These are phyloP conservation scores for Dendrolimus pini DNA, from an alignment of 2,888 invertebrate genomes.

Conservation along the genomic window DNA sequence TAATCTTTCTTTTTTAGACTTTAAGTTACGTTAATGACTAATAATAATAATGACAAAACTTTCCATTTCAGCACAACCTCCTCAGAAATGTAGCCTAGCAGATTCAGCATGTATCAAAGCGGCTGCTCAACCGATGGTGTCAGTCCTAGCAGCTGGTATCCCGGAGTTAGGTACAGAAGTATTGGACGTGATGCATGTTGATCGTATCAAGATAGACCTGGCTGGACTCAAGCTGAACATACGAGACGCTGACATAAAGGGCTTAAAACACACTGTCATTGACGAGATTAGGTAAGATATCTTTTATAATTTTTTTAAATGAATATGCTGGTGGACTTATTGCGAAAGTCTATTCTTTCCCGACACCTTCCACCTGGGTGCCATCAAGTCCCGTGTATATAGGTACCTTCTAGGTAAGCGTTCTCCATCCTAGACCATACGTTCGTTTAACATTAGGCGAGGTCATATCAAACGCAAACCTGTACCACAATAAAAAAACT, in stretches of 20 bases:
- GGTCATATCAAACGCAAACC: no score
- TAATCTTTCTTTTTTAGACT: no score
- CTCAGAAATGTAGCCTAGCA: slow-evolving; percentile 36
- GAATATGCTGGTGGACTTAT: background rate
- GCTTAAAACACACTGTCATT: slow-evolving; percentile 29
- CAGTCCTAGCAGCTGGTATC: slow-evolving; percentile 32
- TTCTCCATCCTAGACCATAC: no score
- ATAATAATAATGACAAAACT: background rate
- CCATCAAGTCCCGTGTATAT: no score
- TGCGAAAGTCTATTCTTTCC: no score
- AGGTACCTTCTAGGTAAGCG: no score
- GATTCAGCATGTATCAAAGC: slow-evolving; percentile 34
- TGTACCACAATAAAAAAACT: no score
- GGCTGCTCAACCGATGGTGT: slow-evolving; percentile 29
- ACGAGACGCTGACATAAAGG: slow-evolving; percentile 31
- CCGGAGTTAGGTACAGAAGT: slow-evolving; percentile 35
- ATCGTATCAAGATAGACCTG: slow-evolving; percentile 38
- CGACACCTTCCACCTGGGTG: no score
- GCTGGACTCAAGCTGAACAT: slow-evolving; percentile 44
- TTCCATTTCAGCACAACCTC: slow-evolving; percentile 34
- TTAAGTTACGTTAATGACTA: no score
- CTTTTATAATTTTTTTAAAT: no score
- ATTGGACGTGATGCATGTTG: slow-evolving; percentile 43
- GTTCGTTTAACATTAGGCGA: no score
- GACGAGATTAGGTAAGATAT: slow-evolving; percentile 36